Conservation (phyloP, 2,888 invertebrate genomes). For the Clostera curtula region DNA sequence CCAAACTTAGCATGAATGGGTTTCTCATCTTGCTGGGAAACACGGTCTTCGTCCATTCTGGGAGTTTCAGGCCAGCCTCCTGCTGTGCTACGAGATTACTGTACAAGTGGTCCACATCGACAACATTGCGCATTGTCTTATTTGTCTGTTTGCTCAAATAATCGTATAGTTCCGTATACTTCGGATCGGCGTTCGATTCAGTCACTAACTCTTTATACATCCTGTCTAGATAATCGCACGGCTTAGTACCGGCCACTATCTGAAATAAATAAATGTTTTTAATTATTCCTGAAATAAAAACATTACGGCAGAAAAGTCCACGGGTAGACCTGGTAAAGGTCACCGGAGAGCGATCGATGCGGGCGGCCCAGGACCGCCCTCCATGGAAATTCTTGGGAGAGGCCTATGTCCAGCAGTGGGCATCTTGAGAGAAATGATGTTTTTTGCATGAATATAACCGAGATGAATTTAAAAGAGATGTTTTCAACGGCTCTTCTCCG, state of each 20-base stretch:
- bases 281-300: too few relatives aligned
- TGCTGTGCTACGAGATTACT: constrained; percentile 79
- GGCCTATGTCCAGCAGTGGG: too few relatives aligned
- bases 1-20: constrained; percentile 80
- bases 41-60: constrained; percentile 82
- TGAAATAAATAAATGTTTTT: constrained; percentile 23
- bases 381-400: too few relatives aligned
- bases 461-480: too few relatives aligned
- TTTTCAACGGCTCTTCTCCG: too few relatives aligned
- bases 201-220: constrained; percentile 65
- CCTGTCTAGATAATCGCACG: constrained; percentile 48
- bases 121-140: constrained; percentile 66
- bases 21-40: constrained; percentile 80
- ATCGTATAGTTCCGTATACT: constrained; percentile 77
- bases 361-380: too few relatives aligned
- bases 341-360: too few relatives aligned
- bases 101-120: constrained; percentile 82
- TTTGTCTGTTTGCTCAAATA: constrained; percentile 73
- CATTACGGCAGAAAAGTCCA: too few relatives aligned
- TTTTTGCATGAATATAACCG: too few relatives aligned
- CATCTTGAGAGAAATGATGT: too few relatives aligned
- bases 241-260: constrained; percentile 58
- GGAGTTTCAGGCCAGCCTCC: constrained; percentile 80
- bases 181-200: constrained; percentile 62
- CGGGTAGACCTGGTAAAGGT: too few relatives aligned